Base-by-base conservation (phyloP, 1,140 invertebrate species). In the Papilio machaon region DNA sequence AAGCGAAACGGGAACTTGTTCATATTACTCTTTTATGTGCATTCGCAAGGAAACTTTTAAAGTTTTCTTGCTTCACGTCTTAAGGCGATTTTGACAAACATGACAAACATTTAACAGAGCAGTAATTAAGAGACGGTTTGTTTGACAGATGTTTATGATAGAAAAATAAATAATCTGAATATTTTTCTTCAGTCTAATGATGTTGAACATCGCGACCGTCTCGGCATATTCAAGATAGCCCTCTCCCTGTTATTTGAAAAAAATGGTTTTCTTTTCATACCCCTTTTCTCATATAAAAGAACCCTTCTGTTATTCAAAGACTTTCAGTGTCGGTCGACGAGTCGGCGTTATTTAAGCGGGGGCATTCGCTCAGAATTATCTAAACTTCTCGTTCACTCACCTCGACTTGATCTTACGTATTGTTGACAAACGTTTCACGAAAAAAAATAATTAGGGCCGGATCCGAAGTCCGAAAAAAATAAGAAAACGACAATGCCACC, bases 291-390 rank as follows among this genome's bases (percentile, higher is more conserved):
- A 83, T 86, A 91, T 94, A 92, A 94, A 94, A 89, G 88, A 88
- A 87, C 84, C 90, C 91, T 86, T 92, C 91, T 90, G 87, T 93
- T 91, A 92, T 93, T 91, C 90, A 92, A 91, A 91, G 87, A 85
- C 85, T 90, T 89, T 90, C 87, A 89, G 85, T 85, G 88, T 85
- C 88, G 86, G 88, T 86, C 82, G 84, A 54, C 82, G 87, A 84
- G 79, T 83, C 82, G 79, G 79, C 84, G 76, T 85, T 89, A 88
- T 91, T 91, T 87, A 89, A 89, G 79, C 85, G 81, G 80, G 74
- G 73, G 83, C 85, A 85, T 82, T 88, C 85, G 84, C 81, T 84
- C 80, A 83, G 83, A 84, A 87, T 86, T 90, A 87, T 86, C 81
- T 83, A 81, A 54, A 80, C 80, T 83, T 84, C 81, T 79, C 58